Evolutionary conservation across 1,140 invertebrate genomes (phyloP), one percentile per base, ranked within the genome.

Genomic region (Procambarus clarkii): DNA sequence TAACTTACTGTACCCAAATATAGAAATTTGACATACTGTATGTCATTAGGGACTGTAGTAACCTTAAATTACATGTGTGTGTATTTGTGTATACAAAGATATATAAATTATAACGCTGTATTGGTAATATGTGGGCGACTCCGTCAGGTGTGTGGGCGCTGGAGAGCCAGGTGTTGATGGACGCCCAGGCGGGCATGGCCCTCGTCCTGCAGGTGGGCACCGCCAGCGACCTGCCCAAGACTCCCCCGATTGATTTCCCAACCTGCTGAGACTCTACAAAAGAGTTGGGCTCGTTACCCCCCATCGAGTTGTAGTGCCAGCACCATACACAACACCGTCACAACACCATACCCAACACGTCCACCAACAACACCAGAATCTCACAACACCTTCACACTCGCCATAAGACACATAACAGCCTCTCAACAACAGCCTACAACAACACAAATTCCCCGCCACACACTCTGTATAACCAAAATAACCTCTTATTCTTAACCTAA

Each of bases 181-280:
- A 74, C 34, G 34, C 48, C 50, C 64, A 24, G 85, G 74, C 46
- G 7, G 85, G 85, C 3, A 79, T 79, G 85, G 24, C 85, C 13
- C 50, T 87, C 3, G 85, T 87, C 15, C 7, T 87, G 54, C 85
- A 87, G 3, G 85, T 87, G 24, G 85, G 85, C 1, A 48, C 21
- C 15, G 45, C 2, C 18, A 44, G 15, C 7, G 85, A 87, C 76
- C 50, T 87, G 0, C 85, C 85, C 34, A 44, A 34, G 18, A 54
- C 15, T 11, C 48, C 85, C 0, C 85, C 85, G 4, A 48, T n/a
- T 2, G 85, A 87, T 48, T 87, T 87, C 85, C 85, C 85, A 8
- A 87, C 85, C 74, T 87, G 85, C 76, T 87, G 69, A 74, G 69
- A 0, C 69, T 74, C 69, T 1, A 3, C n/a, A 2, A 21, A 34